Conservation (phyloP, 2,113 vertebrate genomes). For the Siniperca chuatsi region DNA sequence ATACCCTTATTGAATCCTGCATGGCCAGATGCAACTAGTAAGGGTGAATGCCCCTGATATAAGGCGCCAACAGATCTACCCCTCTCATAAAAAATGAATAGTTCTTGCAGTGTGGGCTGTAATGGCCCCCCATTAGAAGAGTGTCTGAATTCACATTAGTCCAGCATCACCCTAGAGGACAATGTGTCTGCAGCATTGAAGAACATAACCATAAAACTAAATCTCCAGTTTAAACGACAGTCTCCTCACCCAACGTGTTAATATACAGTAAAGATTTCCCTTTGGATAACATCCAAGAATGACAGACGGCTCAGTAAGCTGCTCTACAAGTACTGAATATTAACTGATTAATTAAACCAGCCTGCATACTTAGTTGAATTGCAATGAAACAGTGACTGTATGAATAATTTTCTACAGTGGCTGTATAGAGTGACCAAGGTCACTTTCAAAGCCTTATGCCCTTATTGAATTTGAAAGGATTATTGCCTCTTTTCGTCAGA, state of each 20-base stretch:
- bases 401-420: conserved; percentile 13
- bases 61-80: conserved; percentile 59
- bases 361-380: conserved; percentile 9
- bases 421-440: conserved; percentile 15
- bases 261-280: conserved; percentile 64
- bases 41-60: conserved; percentile 45
- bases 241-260: conserved; percentile 59
- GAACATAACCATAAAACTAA: conserved; percentile 70
- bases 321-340: conserved; percentile 26
- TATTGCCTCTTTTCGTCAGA: background rate
- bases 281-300: conserved; percentile 57
- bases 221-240: conserved; percentile 57
- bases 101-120: conserved; percentile 59
- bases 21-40: conserved; percentile 43
- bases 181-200: conserved; percentile 56
- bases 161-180: conserved; percentile 62
- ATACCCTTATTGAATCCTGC: conserved; percentile 3
- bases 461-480: conserved; percentile 28
- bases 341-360: conserved; percentile 47
- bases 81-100: conserved; percentile 79
- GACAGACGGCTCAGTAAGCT: conserved; percentile 34
- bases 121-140: conserved; percentile 74
- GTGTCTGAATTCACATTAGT: conserved; percentile 69
- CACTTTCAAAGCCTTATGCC: conserved; percentile 14
- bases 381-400: background rate